These are phyloP conservation scores for Lithosia quadra DNA, from an alignment of 2,888 invertebrate species.

Conservation along the genomic window DNA sequence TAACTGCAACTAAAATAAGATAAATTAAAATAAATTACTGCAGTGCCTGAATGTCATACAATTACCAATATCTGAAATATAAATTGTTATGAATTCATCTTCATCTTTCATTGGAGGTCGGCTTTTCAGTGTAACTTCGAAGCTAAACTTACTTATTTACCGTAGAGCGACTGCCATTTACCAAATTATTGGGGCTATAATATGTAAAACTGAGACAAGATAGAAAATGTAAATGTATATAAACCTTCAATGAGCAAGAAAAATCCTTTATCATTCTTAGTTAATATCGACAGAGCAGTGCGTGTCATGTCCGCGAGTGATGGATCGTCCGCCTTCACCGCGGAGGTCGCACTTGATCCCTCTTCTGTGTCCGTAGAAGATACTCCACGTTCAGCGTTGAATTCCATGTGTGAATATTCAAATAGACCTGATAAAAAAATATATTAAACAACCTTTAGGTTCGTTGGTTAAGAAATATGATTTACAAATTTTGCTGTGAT, in stretches of 20 bases:
- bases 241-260: slow-evolving; percentile 91
- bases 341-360: slow-evolving; percentile 87
- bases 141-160: too few relatives aligned
- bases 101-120: too few relatives aligned
- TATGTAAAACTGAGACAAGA: neutral
- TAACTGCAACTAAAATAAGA: neutral
- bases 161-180: too few relatives aligned
- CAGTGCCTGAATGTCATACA: too few relatives aligned
- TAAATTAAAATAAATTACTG: neutral
- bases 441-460: neutral
- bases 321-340: slow-evolving; percentile 89
- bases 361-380: slow-evolving; percentile 84
- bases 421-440: slow-evolving; percentile 87
- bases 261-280: slow-evolving; percentile 91
- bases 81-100: too few relatives aligned
- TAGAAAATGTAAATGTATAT: neutral
- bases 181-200: too few relatives aligned
- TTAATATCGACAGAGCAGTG: slow-evolving; percentile 90
- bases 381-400: slow-evolving; percentile 91
- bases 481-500: neutral
- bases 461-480: neutral
- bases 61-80: too few relatives aligned
- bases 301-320: slow-evolving; percentile 92
- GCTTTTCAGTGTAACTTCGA: too few relatives aligned
- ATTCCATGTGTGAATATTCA: slow-evolving; percentile 93